phyloP scores from a whole-genome alignment of 2,888 invertebrate genomes.

The Icerya purchasi region DNA sequence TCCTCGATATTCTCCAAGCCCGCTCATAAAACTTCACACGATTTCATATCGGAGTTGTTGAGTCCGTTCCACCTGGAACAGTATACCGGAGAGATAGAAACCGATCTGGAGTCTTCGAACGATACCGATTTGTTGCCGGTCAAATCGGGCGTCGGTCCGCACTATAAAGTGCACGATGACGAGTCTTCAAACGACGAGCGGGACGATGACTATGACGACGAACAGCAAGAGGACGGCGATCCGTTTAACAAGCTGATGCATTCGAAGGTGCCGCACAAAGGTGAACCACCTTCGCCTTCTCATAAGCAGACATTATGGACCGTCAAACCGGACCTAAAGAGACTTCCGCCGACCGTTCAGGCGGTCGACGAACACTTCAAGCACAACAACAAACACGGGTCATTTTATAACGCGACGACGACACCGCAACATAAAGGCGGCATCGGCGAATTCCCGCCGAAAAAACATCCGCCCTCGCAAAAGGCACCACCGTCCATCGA shows the following conservation, averaged over 20 bases:
- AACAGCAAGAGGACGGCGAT: constrained; percentile 2
- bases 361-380: neutral
- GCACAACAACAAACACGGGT: neutral
- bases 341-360: neutral
- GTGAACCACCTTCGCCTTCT: too few species aligned
- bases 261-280: neutral
- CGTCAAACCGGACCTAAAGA: neutral
- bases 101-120: constrained; percentile 8
- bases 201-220: constrained; percentile 4
- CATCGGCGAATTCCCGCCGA: constrained; percentile 3
- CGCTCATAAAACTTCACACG: constrained; percentile 9
- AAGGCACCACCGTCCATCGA: neutral
- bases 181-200: neutral
- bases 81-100: constrained; percentile 11
- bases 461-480: neutral
- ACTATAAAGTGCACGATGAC: neutral
- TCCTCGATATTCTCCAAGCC: constrained; percentile 9
- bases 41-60: constrained; percentile 13
- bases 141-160: neutral
- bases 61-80: constrained; percentile 15
- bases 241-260: neutral
- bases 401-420: neutral
- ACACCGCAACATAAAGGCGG: neutral
- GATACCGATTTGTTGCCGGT: neutral
- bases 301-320: constrained; percentile 9